phyloP scores from a whole-genome alignment of 1,140 invertebrate genomes.

The Neomicropteryx cornuta region DNA sequence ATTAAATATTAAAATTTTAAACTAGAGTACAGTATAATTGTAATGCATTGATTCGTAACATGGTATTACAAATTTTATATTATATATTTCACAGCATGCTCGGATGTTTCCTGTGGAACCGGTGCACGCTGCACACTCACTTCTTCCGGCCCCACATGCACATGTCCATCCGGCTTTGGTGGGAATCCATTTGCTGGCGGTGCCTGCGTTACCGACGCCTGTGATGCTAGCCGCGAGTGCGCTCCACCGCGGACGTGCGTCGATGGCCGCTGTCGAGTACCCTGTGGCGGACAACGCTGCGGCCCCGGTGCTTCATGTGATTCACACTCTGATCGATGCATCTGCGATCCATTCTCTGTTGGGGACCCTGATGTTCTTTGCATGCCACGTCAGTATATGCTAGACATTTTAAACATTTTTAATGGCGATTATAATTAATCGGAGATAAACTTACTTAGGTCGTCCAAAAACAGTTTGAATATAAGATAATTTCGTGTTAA shows the following conservation, averaged over 20 bases:
- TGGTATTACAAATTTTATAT: constrained; percentile 10
- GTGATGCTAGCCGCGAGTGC: constrained; percentile 65
- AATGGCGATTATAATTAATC: constrained; percentile 2
- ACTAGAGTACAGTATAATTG: too few species aligned
- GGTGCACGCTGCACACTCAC: constrained; percentile 83
- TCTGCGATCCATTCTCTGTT: constrained; percentile 77
- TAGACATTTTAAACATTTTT: constrained; percentile 8
- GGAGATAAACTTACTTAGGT: too few species aligned
- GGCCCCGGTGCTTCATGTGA: constrained; percentile 74
- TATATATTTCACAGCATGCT: constrained; percentile 8
- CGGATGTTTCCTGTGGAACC: constrained; percentile 54
- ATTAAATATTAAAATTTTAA: too few species aligned
- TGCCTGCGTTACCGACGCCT: constrained; percentile 66
- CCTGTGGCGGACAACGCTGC: constrained; percentile 75
- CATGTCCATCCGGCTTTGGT: constrained; percentile 71
- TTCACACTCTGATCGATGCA: constrained; percentile 65
- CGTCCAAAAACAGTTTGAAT: too few species aligned
- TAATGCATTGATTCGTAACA: too few species aligned
- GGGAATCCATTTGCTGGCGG: constrained; percentile 89
- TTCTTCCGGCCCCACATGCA: constrained; percentile 73
- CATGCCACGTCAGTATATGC: constrained; percentile 70
- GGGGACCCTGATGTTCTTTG: constrained; percentile 82
- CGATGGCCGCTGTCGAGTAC: constrained; percentile 70
- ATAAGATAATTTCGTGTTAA: too few species aligned
- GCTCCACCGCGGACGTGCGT: constrained; percentile 69